A percentile compares a stretch with the other conserved stretches of the same genome.
Conservation (phyloP, 2,797 vertebrate genomes). For the Agapornis canus region DNA sequence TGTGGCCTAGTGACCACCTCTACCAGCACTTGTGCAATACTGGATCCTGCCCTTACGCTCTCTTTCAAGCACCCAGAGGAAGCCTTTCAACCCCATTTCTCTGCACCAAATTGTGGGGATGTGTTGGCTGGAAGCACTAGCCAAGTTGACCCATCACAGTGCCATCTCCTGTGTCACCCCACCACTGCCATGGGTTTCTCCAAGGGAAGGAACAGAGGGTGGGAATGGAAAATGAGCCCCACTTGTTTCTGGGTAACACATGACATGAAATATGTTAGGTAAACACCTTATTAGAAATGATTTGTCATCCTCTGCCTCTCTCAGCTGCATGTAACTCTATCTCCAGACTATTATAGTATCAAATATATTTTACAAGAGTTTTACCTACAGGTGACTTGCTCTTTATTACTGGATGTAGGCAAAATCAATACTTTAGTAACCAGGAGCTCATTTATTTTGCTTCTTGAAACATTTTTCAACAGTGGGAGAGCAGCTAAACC, state of each 20-base stretch:
- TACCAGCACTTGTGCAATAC: background rate
- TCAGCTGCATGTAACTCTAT: constrained; percentile 78
- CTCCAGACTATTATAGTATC: constrained; percentile 85
- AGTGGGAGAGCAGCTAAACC: constrained; percentile 80
- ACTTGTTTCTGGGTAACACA: background rate
- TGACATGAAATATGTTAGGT: constrained; percentile 63
- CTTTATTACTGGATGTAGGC: constrained; percentile 84
- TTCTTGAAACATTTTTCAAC: constrained; percentile 84
- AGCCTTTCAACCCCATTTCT: fast-evolving
- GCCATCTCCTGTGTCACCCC: background rate
- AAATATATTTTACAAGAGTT: constrained; percentile 87
- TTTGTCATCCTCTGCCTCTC: constrained; percentile 75
- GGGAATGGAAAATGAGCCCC: background rate
- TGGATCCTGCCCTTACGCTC: background rate
- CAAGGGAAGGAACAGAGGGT: background rate
- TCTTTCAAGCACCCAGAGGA: background rate
- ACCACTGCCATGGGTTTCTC: background rate
- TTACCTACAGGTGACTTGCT: constrained; percentile 86
- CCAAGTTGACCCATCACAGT: background rate
- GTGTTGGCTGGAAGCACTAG: background rate
- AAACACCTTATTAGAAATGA: constrained; percentile 70
- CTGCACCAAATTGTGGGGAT: background rate
- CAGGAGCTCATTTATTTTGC: constrained; percentile 83
- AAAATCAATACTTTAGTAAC: constrained; percentile 85
- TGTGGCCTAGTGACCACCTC: fast-evolving